Base-by-base conservation (phyloP, 2,797 vertebrate genomes). In the Rhodeus uyekii region DNA sequence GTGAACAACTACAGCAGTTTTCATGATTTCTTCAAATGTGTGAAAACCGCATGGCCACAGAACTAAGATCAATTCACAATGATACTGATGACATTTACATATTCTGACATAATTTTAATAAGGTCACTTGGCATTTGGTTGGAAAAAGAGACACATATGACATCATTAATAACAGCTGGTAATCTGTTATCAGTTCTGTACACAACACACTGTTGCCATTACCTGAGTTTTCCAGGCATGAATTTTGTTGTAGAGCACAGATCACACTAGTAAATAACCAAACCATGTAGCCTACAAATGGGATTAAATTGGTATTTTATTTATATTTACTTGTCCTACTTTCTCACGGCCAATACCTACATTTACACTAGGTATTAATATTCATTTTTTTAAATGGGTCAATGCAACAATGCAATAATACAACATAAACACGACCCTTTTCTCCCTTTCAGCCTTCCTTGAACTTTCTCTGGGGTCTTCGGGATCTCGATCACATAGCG, bases 1-100 rank as follows among this genome's bases (percentile, higher is more conserved):
- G 24, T 80, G 7, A 71, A 71, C 18, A 67, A 27, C 36, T 68
- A 13, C 61, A 53, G 24, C 61, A 27, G 7, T 19, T 10, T 32
- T 36, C 36, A 64, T 64, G 58, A 81, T 50, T 63, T 29, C 13
- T 72, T 72, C 29, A 61, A 61, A 72, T 16, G 19, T 44, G 50
- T 10, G 32, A 68, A 55, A 60, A 46, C 53, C 74, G 13, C 27
- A 80, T 27, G 24, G 19, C 67, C 53, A 19, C 78, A 80, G 67
- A 22, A 10, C 76, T 19, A 44, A 58, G 39, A 68, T 8, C 65
- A 39, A 13, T 42, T 55, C 16, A 55, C 34, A 29, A 16, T 5
- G 19, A 36, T 19, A 29, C 29, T 36, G 9, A n/a, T 10, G 50
- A 50, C 29, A 72, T n/a, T 46, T n/a, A 32, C 19, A 50, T 36